Conservation (phyloP, 1,140 invertebrate species). For the Drosophila azteca region DNA sequence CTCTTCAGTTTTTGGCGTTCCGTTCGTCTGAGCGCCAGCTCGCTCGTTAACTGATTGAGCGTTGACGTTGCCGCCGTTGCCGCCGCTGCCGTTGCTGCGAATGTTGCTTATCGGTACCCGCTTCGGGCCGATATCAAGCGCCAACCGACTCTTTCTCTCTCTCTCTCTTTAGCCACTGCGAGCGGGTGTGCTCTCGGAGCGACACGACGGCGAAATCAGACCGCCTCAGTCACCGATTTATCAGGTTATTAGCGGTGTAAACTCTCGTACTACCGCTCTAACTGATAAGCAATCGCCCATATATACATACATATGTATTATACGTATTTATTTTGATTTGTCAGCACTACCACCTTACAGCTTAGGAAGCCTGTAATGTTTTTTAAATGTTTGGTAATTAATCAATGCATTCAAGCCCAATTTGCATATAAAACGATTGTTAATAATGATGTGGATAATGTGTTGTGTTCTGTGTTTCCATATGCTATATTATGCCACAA, state of each 20-base stretch:
- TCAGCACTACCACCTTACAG: conserved; percentile 8
- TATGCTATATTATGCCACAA: no score
- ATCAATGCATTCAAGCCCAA: not conserved
- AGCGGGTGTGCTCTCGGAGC: conserved; percentile 9
- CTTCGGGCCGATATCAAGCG: conserved; percentile 45
- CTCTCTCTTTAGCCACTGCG: not conserved
- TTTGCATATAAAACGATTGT: no score
- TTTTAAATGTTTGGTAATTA: conserved; percentile 13
- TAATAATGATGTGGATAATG: not conserved
- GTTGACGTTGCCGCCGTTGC: conserved; percentile 45
- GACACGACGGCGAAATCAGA: conserved; percentile 39
- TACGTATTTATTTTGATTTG: conserved; percentile 28
- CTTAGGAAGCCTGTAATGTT: conserved; percentile 19
- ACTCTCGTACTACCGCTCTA: conserved; percentile 28
- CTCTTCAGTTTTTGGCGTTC: conserved; percentile 29
- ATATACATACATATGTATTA: no score
- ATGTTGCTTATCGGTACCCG: conserved; percentile 40
- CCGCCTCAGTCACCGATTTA: conserved; percentile 54
- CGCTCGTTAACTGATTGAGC: conserved; percentile 73
- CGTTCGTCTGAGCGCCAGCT: conserved; percentile 50
- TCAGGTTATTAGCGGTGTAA: conserved; percentile 68
- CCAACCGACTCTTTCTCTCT: conserved; percentile 14
- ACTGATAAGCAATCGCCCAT: conserved; percentile 63
- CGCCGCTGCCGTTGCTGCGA: conserved; percentile 6
- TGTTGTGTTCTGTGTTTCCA: no score